Evolutionary conservation across 1,140 invertebrate genomes (phyloP), one percentile per base, ranked within the genome.

Genomic region (Drosophila varians): DNA sequence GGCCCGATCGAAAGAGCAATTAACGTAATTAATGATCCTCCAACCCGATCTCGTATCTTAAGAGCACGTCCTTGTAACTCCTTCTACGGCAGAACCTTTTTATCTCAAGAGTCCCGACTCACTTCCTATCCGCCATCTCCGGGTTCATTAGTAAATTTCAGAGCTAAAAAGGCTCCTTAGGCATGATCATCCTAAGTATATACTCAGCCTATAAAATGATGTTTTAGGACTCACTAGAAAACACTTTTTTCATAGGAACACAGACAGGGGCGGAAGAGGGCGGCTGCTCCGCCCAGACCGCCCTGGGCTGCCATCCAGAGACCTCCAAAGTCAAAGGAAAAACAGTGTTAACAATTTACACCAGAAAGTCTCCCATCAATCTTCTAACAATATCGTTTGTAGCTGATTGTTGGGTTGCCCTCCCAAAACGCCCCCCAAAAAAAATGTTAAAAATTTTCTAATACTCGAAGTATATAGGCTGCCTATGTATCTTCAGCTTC

Each of bases 291-390:
- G 62, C 62, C 62, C 60, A 18, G 58, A 40, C 19, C 55, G 55
- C 60, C 60, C 28, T 19, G n/a, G 60, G 42, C 38, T 5, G 9
- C 11, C 23, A 47, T 61, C 31, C 23, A 40, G 26, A 12, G 53
- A 56, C 52, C 58, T 57, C 72, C 60, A 66, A 49, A 66, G 70
- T 58, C 56, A 65, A 38, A 72, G 43, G 45, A 6, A 47, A 47
- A 75, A 74, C 61, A 58, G 72, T 75, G 72, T 75, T 75, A 75
- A 75, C 61, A 74, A 74, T 75, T 75, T 75, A 75, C 72, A 74
- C 73, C 71, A 66, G 62, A 68, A 28, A 53, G 49, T 54, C 61
- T 46, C 31, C 23, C 49, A 74, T 74, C 36, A 69, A 74, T 75
- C 72, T 68, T 60, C 38, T 38, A 57, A 74, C 72, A 54, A 75